Evolutionary conservation across 1,140 invertebrate genomes (phyloP), one percentile per base, ranked within the genome.

Genomic region (Plutomurus gul): DNA sequence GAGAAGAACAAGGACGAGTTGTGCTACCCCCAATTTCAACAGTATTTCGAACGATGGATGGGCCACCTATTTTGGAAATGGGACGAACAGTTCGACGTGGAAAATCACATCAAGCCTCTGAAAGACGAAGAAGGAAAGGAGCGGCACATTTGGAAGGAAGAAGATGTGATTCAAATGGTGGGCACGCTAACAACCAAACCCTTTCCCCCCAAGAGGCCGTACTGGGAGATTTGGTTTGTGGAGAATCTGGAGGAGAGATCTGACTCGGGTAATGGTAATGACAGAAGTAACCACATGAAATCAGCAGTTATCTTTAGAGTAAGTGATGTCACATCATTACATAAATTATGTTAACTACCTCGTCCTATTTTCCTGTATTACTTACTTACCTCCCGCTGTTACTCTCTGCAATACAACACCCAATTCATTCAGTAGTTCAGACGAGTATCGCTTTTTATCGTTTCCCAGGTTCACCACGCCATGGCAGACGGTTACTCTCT

Each of bases 31-130:
- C 65, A 80, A 27, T 80, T 75, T 43, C 79, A 80, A 46, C 79
- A 80, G 47, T 80, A 77, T 47, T 80, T 37, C 39, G 40, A 39
- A 39, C 72, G 27, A 10, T 80, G 79, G 79, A 18, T 76, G 3
- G 75, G 75, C n/a, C 33, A 43, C 27, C 75, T 25, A 30, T 76
- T 76, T 60, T 76, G 75, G 75, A 76, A 76, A 60, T 76, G 75
- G 75, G 75, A 76, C 7, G 39, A 76, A 40, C 22, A 76, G 56
- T 76, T 76, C 22, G 47, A 20, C 3, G 60, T 76, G 1, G 25
- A 56, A 25, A 76, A 76, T 40, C 75, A 76, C 18, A 27, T 76
- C 10, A 76, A 73, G 56, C 11, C 7, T 16, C 3, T 65, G 8
- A 65, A 25, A 33, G 56, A 65, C 18, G 56, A 25, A 33, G 8